Evolutionary conservation across 2,113 vertebrate genomes (phyloP), one percentile per base, ranked within the genome.

Genomic region (Sinocyclocheilus maitianheensis): DNA sequence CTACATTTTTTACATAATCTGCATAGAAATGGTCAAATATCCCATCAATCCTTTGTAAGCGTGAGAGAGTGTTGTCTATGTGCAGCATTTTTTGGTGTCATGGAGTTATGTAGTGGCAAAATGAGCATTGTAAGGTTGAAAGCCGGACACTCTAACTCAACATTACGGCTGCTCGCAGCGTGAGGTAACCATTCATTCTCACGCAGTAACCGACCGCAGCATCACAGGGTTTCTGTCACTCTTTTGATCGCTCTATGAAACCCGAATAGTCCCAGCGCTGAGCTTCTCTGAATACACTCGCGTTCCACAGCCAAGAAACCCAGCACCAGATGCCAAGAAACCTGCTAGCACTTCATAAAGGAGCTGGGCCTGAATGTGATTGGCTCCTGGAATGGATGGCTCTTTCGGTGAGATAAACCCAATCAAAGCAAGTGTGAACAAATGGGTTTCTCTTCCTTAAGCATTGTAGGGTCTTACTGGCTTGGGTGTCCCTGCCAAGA

Each of bases 221-320:
- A 85, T 84, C 84, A 83, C 86, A 72, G 80, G 76, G n/a, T 90
- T 81, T 91, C 89, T 92, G 89, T 83, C 84, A 89, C 69, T 89
- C 89, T 88, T 91, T 91, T 89, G 90, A 93, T 91, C 87, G 91
- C 88, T 92, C 89, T 81, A 51, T 92, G 92, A 92, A 94, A 93
- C 88, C 87, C 81, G 88, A 93, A 91, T 77, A 89, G 91, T 89
- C 90, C 90, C 89, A 26, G 67, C 89, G 87, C 91, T 86, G 87
- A 89, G 81, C 84, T 83, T 86, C 60, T 87, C 72, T 91, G 88
- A 93, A 93, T 91, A 85, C 90, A 77, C 51, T 24, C 22, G 22
- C 10, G 12, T 90, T 67, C 79, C 79, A 53, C 43, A 43, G 91
- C 91, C 92, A 93, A 91, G 87, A 91, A 92, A 88, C 74, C 46